These are phyloP conservation scores for Desmodus rotundus DNA, from an alignment of 2,113 vertebrate genomes.

Conservation along the genomic window DNA sequence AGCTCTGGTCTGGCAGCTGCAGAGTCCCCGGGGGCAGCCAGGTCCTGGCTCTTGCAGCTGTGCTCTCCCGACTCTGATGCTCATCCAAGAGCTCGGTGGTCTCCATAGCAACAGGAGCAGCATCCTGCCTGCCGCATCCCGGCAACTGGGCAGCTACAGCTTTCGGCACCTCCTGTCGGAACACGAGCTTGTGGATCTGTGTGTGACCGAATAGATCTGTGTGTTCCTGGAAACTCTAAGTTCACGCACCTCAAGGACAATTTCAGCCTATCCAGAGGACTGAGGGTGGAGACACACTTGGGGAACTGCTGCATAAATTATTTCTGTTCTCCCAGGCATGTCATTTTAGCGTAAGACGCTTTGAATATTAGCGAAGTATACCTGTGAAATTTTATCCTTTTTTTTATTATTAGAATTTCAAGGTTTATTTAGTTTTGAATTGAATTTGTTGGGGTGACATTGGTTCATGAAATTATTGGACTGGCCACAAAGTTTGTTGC, in stretches of 20 bases:
- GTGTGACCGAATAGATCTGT: neutral
- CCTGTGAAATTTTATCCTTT: neutral
- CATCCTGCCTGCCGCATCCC: neutral
- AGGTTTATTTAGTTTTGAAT: too few relatives aligned
- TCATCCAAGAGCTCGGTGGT: neutral
- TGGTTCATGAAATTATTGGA: too few relatives aligned
- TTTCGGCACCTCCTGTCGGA: neutral
- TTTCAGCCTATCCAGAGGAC: neutral
- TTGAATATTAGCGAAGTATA: too few relatives aligned
- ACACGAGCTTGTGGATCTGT: neutral
- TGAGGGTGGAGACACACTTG: neutral
- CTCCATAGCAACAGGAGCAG: slow-evolving; percentile 8
- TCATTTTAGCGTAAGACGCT: neutral
- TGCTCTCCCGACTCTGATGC: neutral
- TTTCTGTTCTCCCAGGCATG: neutral
- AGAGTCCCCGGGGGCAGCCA: neutral
- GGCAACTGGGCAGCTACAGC: neutral
- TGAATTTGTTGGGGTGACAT: too few relatives aligned
- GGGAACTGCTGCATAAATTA: too few relatives aligned
- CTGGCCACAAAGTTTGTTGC: too few relatives aligned
- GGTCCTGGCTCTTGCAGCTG: neutral
- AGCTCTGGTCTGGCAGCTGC: neutral
- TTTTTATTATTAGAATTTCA: too few relatives aligned
- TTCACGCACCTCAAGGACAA: neutral
- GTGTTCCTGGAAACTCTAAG: neutral